Base-by-base conservation (phyloP, 1,140 invertebrate genomes). In the Bombus terrestris region DNA sequence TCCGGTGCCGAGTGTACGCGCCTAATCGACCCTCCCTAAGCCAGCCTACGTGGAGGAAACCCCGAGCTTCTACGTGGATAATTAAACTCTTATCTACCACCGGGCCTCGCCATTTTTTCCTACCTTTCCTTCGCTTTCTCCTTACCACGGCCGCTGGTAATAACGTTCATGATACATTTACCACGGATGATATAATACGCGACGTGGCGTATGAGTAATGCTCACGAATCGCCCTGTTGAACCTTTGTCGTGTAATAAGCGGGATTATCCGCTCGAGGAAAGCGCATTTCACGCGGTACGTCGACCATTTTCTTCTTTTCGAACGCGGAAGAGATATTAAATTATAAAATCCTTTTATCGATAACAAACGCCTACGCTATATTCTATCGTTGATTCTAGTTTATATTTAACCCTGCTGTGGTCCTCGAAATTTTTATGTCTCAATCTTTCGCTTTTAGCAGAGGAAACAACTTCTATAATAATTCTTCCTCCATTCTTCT, bases 41-140 rank as follows among this genome's bases (percentile, higher is more conserved):
- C 79, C 69, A n/a, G 41, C 28, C 57, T 41, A 77, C 59, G 57
- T 32, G 77, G 15, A n/a, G 57, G 75, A 68, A 79, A 85, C 39
- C 57, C 75, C 68, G 47, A 8, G 8, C 77, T 85, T 85, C 81
- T 53, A 85, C 88, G 88, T 76, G 89, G 86, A 90, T 90, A 90
- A 90, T 90, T 90, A 90, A 90, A 90, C 88, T 90, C 79, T 85
- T 87, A 87, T 88, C 86, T 74, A 73, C 80, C 74, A 66, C 57
- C n/a, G 37, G 47, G 69, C 57, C 41, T n/a, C 66, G n/a, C 66
- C 41, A 82, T 82, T 86, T 90, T 83, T 53, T 8, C 18, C 47
- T 22, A 22, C 68, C 81, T 47, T 57, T 64, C 80, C 71, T 90
- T 81, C 80, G 39, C 74, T 85, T 69, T 78, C 81, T 72, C 64